phyloP scores from a whole-genome alignment of 1,140 invertebrate genomes.

The Drosophila navojoa region DNA sequence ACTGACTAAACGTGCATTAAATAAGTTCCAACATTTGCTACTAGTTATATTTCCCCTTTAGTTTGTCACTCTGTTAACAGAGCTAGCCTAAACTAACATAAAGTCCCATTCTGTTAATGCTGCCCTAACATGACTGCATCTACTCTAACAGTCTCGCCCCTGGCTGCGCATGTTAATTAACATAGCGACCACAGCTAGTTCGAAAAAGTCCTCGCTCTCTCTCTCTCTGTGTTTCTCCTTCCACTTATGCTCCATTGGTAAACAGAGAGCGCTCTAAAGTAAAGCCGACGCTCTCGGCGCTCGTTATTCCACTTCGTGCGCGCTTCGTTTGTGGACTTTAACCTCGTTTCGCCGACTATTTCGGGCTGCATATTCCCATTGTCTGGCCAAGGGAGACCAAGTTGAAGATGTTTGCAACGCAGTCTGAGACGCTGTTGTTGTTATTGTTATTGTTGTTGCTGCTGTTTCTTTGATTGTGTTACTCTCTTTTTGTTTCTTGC shows the following conservation, averaged over 20 bases:
- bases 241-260: no score
- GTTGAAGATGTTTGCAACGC: background rate
- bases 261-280: background rate
- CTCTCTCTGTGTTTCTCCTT: background rate
- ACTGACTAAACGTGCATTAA: no score
- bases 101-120: no score
- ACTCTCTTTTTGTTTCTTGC: conserved; percentile 32
- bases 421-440: background rate
- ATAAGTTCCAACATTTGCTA: no score
- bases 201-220: conserved; percentile 1
- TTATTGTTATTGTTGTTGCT: background rate
- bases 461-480: conserved; percentile 1
- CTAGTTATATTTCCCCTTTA: no score
- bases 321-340: conserved; percentile 59
- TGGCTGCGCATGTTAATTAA: no score
- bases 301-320: conserved; percentile 33
- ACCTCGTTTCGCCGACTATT: conserved; percentile 53
- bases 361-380: conserved; percentile 35
- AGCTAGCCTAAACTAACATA: no score
- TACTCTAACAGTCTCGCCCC: no score
- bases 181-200: background rate
- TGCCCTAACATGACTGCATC: no score
- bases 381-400: conserved; percentile 26
- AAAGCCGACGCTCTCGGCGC: background rate
- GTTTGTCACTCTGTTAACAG: no score